Conservation (phyloP, 1,140 invertebrate species). For the Achatina immaculata region DNA sequence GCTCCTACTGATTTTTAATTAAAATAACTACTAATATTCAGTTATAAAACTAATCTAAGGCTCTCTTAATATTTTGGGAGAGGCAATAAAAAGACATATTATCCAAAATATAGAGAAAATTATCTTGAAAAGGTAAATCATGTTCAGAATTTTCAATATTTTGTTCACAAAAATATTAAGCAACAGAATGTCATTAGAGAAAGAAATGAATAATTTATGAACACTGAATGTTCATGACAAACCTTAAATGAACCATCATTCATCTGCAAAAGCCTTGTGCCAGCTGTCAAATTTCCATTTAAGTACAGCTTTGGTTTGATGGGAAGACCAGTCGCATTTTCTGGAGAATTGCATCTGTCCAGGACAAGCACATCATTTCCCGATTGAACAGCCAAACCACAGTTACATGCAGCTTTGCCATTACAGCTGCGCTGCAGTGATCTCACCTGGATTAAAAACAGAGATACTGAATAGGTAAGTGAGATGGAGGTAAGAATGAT, state of each 20-base stretch:
- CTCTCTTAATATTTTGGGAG: too few relatives aligned
- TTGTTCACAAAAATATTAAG: too few relatives aligned
- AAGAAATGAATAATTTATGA: too few relatives aligned
- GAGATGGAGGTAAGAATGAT: background rate
- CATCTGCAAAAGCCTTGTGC: constrained; percentile 46
- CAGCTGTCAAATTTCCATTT: constrained; percentile 55
- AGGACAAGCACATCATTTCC: constrained; percentile 64
- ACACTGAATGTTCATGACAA: too few relatives aligned
- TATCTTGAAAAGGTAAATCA: too few relatives aligned
- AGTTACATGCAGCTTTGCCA: constrained; percentile 59
- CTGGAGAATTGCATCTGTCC: constrained; percentile 51
- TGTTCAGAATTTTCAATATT: too few relatives aligned
- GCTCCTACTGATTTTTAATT: too few relatives aligned
- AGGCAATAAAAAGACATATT: too few relatives aligned
- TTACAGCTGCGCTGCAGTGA: constrained; percentile 49
- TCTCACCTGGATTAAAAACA: constrained; percentile 48
- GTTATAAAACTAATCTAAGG: too few relatives aligned
- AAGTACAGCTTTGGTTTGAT: constrained; percentile 43
- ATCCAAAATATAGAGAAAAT: too few relatives aligned
- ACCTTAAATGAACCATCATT: constrained; percentile 46
- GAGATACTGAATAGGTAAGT: background rate
- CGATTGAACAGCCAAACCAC: constrained; percentile 56
- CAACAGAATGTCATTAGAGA: too few relatives aligned
- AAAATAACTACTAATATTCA: too few relatives aligned
- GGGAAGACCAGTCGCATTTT: background rate